Percentiles rank a stretch among this genome's conserved stretches.
Conservation (phyloP, 2,888 invertebrate species). For the Pristionchus exspectatus region DNA sequence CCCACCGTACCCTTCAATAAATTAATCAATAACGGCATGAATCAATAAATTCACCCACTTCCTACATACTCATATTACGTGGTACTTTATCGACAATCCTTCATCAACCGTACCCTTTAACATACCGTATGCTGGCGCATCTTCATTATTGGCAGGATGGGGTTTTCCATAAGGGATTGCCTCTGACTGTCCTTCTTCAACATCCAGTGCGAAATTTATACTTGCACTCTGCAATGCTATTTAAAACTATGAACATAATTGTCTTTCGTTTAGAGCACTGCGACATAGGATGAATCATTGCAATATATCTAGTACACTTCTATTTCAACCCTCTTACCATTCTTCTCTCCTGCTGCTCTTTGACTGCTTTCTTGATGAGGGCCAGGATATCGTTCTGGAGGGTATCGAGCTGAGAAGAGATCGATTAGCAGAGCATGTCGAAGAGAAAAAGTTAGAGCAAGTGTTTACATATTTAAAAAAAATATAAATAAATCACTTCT, state of each 20-base stretch:
- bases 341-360: slow-evolving; percentile 51
- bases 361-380: slow-evolving; percentile 37
- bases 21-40: too few relatives aligned
- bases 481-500: too few relatives aligned
- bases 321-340: background rate
- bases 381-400: slow-evolving; percentile 56
- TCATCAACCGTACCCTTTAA: background rate
- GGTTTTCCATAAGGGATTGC: slow-evolving; percentile 44
- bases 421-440: background rate
- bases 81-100: too few relatives aligned
- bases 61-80: background rate
- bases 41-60: too few relatives aligned
- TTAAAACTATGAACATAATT: too few relatives aligned
- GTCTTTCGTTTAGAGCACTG: too few relatives aligned
- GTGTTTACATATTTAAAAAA: too few relatives aligned
- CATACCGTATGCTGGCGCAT: slow-evolving; percentile 41
- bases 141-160: slow-evolving; percentile 16
- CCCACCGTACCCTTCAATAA: too few relatives aligned
- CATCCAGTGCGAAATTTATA: too few relatives aligned
- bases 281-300: too few relatives aligned
- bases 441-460: too few relatives aligned
- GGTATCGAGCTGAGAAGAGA: background rate
- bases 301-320: too few relatives aligned
- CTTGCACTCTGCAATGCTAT: background rate
- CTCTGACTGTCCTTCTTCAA: slow-evolving; percentile 18